Base-by-base conservation (phyloP, 2,888 invertebrate species). In the Keiferia lycopersicella region DNA sequence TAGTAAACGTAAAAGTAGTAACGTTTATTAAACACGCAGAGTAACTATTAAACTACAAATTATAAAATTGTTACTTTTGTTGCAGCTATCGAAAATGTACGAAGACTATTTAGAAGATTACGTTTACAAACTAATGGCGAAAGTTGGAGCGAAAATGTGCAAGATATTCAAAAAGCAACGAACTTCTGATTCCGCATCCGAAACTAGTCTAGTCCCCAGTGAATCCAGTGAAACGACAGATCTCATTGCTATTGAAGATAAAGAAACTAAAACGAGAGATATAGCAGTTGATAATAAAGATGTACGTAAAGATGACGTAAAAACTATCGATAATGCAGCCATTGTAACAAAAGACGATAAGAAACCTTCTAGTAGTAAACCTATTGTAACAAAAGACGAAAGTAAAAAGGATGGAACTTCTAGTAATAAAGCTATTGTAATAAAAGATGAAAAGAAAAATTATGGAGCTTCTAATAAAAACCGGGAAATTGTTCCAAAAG, bases 51-150 rank as follows among this genome's bases (percentile, higher is more conserved):
- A n/a, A n/a, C n/a, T n/a, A n/a, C n/a, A n/a, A 14, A 14, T 34
- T 10, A 22, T 2, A 14, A 53, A 26, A 22, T 53, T 22, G 4
- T 6, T 22, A 53, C 7, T 22, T 51, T 30, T 60, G 16, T 61
- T 93, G 34, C 85, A 95, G 94, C 81, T 96, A 14, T 95, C 95
- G 6, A 94, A 94, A 86, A 94, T 95, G 93, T 96, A 95, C 59
- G 95, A 96, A 84, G 95, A 95, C 75, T 95, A 94, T 76, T 84
- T 96, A 60, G 95, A 96, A 81, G 94, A 94, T 74, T 87, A 93
- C 66, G 81, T 93, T 10, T 91, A 93, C 72, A 89, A 82, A 73
- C 72, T 91, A 51, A 80, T 92, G 73, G 85, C 92, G 0, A 91
- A 86, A 78, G 65, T 88, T 18, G 87, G 79, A 0, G 82, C 86